phyloP scores from a whole-genome alignment of 2,113 vertebrate genomes.

The Rattus norvegicus region GRCr8 NC_086020.1:130658001-130658500 shows the following conservation, averaged over 20 bases:
- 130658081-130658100: neutral
- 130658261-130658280: neutral
- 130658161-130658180: neutral
- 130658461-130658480: neutral
- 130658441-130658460: neutral
- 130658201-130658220: neutral
- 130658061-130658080: neutral
- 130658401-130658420: neutral
- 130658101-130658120: neutral
- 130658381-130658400: neutral
- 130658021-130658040: conserved; percentile 1
- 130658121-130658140: neutral
- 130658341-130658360: neutral
- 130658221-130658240: neutral
- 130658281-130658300: neutral
- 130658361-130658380: neutral
- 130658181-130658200: neutral
- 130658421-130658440: neutral
- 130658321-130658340: neutral
- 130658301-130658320: neutral
- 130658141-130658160: neutral
- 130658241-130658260: neutral
- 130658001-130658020: neutral
- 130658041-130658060: neutral
- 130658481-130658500: neutral